phyloP scores from a whole-genome alignment of 2,797 vertebrate species.

The Rhincodon typus region DNA sequence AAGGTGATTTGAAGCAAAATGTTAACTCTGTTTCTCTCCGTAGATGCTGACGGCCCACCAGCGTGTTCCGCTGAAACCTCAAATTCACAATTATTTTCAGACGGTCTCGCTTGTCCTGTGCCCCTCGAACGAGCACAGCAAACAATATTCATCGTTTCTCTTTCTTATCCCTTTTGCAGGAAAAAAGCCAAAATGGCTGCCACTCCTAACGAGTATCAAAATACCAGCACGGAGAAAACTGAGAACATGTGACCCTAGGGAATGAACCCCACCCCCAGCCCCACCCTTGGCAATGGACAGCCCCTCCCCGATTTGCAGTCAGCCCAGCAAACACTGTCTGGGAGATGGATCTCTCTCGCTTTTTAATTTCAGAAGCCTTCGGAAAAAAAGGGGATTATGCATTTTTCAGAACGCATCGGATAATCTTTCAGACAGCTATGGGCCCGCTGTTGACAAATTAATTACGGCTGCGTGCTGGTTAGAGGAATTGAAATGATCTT shows the following conservation, averaged over 20 bases:
- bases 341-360: neutral
- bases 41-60: neutral
- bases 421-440: constrained; percentile 7
- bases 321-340: neutral
- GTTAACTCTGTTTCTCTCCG: neutral
- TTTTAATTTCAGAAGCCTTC: constrained; percentile 23
- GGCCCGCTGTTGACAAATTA: neutral
- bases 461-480: neutral
- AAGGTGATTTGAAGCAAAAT: neutral
- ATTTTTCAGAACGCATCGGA: neutral
- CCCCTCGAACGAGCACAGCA: neutral
- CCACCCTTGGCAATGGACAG: neutral
- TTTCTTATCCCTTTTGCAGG: neutral
- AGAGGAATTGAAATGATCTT: neutral
- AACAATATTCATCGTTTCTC: neutral
- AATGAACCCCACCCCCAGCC: neutral
- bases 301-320: no score
- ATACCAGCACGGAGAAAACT: neutral
- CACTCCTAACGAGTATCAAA: neutral
- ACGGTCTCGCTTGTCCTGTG: no score
- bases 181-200: constrained; percentile 19
- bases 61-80: neutral
- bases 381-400: neutral
- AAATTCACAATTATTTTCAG: neutral
- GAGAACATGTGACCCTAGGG: neutral